Evolutionary conservation across 2,113 vertebrate genomes (phyloP), one percentile per base, ranked within the genome.

Genomic region (Herpetotheres cachinnans): DNA sequence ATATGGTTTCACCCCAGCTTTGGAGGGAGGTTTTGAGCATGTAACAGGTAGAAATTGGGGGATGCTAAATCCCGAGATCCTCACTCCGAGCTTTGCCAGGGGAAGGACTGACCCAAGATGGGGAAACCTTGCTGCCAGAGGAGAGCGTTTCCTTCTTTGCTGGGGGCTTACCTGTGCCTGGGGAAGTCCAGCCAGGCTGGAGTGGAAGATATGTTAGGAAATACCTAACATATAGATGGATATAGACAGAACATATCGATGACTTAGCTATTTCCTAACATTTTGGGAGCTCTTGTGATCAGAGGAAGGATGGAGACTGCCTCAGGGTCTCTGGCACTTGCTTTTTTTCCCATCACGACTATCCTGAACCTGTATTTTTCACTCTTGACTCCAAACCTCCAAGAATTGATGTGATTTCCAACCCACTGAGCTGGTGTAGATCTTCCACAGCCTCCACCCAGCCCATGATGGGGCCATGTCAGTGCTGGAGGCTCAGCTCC

Each of bases 371-470:
- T 34, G 42, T 46, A 6, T 18, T 34, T 84, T 88, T 42, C 9
- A 1, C 34, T 36, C 61, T 27, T 1, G 1, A 34, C 44, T 5
- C 61, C 47, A 59, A 71, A 66, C 13, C 63, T 50, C 63, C 70
- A 50, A 25, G 34, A 22, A 16, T 0, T 4, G 34, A 10, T 11
- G 52, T 0, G 0, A 17, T 77, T 90, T 30, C 67, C 63, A 69
- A 44, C 26, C 30, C 40, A 10, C 10, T 0, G 1, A 77, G 71
- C 15, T 0, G 0, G 2, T 4, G 66, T 2, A 76, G 93, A 54
- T 6, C 25, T 42, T 14, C 16, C 40, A 4, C 62, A 21, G 63
- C 16, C 36, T 90, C 44, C 29, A 42, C 21, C 34, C 77, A 38
- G n/a, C n/a, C 70, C 11, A 0, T 3, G 7, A 19, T 2, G 55